These are phyloP conservation scores for Burhinus bistriatus DNA, from an alignment of 2,113 vertebrate genomes.

Conservation along the genomic window DNA sequence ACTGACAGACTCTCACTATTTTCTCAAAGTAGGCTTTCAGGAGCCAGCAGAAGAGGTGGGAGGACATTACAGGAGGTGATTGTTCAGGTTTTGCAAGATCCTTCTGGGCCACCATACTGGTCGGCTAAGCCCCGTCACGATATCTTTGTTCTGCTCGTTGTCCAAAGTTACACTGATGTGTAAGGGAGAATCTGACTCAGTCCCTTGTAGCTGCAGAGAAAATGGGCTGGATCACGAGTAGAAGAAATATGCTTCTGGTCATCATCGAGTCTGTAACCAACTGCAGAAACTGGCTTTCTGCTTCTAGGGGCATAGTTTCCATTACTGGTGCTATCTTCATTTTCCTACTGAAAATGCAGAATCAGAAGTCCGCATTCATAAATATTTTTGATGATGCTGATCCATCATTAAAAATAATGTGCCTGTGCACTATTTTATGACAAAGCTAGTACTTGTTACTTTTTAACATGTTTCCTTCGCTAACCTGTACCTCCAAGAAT, in stretches of 20 bases:
- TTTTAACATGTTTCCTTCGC: background rate
- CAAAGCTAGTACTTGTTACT: background rate
- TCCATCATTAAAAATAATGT: background rate
- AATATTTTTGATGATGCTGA: background rate
- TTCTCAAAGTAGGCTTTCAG: background rate
- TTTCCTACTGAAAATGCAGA: background rate
- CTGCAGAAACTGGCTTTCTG: background rate
- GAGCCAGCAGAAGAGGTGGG: background rate
- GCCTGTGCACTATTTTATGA: background rate
- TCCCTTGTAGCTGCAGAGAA: background rate
- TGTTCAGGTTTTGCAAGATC: background rate
- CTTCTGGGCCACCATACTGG: background rate
- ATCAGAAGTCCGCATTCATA: background rate
- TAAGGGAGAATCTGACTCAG: background rate
- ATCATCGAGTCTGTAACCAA: background rate
- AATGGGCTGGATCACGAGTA: background rate
- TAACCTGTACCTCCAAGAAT: background rate
- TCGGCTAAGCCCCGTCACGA: background rate
- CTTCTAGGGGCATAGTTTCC: background rate
- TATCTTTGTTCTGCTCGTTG: background rate
- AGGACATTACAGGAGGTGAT: background rate
- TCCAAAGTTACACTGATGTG: background rate
- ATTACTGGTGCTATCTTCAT: background rate
- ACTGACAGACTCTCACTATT: accelerated
- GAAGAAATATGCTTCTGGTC: background rate